phyloP scores from a whole-genome alignment of 1,140 invertebrate genomes.

The Onthophagus taurus region DNA sequence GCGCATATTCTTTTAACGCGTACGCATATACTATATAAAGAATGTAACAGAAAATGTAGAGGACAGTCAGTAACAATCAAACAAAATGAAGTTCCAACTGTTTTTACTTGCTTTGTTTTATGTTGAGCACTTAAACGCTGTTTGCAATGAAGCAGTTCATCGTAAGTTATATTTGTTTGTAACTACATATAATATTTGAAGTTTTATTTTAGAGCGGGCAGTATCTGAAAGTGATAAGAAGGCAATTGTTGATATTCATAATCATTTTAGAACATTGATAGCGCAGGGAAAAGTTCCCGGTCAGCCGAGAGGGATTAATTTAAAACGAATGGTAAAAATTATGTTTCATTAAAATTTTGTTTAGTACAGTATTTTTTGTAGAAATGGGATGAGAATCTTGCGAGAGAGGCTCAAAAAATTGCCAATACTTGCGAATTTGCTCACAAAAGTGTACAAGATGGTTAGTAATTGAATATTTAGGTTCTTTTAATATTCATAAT shows the following conservation, averaged over 20 bases:
- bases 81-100: no score
- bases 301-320: constrained; percentile 23
- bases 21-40: no score
- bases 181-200: no score
- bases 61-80: no score
- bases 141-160: no score
- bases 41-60: no score
- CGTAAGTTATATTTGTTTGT: no score
- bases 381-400: constrained; percentile 3
- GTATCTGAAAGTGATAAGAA: constrained; percentile 25
- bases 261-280: constrained; percentile 22
- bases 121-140: no score
- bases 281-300: constrained; percentile 21
- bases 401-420: constrained; percentile 3
- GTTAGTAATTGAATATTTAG: no score
- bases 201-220: constrained; percentile 23
- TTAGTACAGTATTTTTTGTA: constrained; percentile 1
- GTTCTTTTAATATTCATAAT: no score
- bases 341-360: constrained; percentile 1
- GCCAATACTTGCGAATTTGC: constrained; percentile 2
- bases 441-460: background rate
- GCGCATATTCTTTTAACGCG: no score
- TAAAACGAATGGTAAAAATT: constrained; percentile 21
- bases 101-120: no score
- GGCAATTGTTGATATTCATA: constrained; percentile 31